Base-by-base conservation (phyloP, 2,888 invertebrate genomes). In the Nematopogon swammerdamellus region DNA sequence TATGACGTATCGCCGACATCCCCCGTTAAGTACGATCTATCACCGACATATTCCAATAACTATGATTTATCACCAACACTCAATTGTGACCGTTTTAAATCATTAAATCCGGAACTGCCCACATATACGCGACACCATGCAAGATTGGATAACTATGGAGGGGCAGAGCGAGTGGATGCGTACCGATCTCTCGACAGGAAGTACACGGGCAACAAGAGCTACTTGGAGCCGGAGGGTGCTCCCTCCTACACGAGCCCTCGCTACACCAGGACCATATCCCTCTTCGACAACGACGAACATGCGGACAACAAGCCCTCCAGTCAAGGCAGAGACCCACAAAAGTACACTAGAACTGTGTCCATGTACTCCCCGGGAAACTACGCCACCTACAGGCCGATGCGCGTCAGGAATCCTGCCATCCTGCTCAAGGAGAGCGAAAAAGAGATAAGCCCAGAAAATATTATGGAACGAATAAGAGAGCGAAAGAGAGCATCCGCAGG, bases 321-420 rank as follows among this genome's bases (percentile, higher is more conserved):
- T 47, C 62, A 64, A 51, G 58, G 69, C 45, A 67, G 72, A 58
- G 76, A 76, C 54, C 68, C 73, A 46, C 69, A 64, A 45, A 76
- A 72, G 60, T 80, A 79, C 56, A 74, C 67, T 53, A 64, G 80
- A 58, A 76, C 80, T 5, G 62, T 77, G 55, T 80, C 80, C 30
- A 68, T 80, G 66, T 77, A 76, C 57, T 70, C 80, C 14, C 80
- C 80, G 45, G 79, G 80, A 49, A 79, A 64, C 58, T 80, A 80
- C 59, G 79, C 80, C 51, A 80, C 80, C 18, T 80, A 77, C 58
- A 67, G 80, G 56, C 80, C 80, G 36, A 76, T 75, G 57, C 67
- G 72, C 59, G 77, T 73, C 45, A 68, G 72, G 56, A 80, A 80
- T 58, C 72, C 80, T 19, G 80, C 80, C 18, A 80, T 80, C 45